These are phyloP conservation scores for Homalodisca vitripennis DNA, from an alignment of 1,140 invertebrate genomes.

Conservation along the genomic window DNA sequence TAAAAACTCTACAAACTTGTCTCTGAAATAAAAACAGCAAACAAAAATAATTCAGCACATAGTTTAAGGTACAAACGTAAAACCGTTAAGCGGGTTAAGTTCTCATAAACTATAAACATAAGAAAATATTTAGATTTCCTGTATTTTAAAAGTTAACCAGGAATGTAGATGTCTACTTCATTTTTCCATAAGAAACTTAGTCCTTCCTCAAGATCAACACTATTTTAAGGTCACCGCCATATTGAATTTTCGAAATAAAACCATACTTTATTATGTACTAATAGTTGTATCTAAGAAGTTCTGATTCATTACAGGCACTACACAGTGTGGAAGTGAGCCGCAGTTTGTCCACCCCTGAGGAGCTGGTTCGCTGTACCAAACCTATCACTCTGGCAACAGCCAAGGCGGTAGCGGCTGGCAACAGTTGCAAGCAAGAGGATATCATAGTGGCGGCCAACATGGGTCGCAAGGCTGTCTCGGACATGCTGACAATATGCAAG, in stretches of 20 bases:
- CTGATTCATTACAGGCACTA: slow-evolving; percentile 59
- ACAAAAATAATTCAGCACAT: no score
- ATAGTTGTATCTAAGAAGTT: slow-evolving; percentile 1
- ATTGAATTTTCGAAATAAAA: neutral
- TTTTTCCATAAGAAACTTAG: no score
- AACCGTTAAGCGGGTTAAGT: no score
- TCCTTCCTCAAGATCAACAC: no score
- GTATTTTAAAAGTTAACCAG: no score
- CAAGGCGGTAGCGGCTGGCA: slow-evolving; percentile 92
- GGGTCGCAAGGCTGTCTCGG: slow-evolving; percentile 91
- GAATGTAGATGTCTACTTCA: no score
- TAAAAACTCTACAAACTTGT: no score
- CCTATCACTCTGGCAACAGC: slow-evolving; percentile 94
- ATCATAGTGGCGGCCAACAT: slow-evolving; percentile 96
- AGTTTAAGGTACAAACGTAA: no score
- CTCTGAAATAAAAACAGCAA: no score
- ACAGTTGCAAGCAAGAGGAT: slow-evolving; percentile 93
- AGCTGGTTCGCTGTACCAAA: slow-evolving; percentile 90
- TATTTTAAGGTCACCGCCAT: no score
- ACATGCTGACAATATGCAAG: slow-evolving; percentile 89
- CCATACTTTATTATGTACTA: neutral
- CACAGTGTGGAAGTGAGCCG: slow-evolving; percentile 68
- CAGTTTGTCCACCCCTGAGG: slow-evolving; percentile 78
- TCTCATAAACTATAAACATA: no score
- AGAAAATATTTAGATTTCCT: no score